These are phyloP conservation scores for Fringilla coelebs DNA, from an alignment of 2,797 vertebrate species.

Conservation along the genomic window DNA sequence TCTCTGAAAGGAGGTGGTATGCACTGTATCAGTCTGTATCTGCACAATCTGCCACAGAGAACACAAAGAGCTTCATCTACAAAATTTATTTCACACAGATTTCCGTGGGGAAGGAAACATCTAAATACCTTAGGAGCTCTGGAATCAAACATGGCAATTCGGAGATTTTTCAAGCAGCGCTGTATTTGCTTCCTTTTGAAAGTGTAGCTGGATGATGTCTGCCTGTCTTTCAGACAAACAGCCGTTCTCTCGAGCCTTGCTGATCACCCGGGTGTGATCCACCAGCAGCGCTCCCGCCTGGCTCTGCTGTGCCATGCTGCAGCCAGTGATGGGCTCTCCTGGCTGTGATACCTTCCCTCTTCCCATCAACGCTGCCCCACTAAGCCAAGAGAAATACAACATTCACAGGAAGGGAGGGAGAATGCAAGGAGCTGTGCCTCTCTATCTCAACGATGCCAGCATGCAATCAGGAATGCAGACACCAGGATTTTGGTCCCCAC, in stretches of 20 bases:
- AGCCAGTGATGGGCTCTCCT: neutral
- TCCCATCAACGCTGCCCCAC: accelerated
- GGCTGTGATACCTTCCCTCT: neutral
- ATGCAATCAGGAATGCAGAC: neutral
- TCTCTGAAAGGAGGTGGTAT: neutral
- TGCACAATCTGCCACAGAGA: neutral
- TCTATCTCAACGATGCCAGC: neutral
- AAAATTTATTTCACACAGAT: neutral
- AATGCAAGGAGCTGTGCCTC: neutral
- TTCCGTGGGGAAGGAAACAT: neutral
- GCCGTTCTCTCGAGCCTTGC: neutral
- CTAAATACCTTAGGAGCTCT: neutral
- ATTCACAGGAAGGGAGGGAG: neutral
- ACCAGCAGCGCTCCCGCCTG: neutral
- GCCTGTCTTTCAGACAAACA: neutral
- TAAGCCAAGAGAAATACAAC: neutral
- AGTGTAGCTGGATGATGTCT: neutral
- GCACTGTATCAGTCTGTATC: neutral
- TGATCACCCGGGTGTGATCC: neutral
- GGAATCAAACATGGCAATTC: neutral
- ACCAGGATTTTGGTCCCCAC: neutral
- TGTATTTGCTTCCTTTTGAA: neutral
- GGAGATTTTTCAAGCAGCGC: neutral
- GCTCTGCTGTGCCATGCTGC: neutral
- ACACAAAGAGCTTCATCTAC: neutral